These are phyloP conservation scores for Festucalex cinctus DNA, from an alignment of 2,113 vertebrate genomes.

Conservation along the genomic window DNA sequence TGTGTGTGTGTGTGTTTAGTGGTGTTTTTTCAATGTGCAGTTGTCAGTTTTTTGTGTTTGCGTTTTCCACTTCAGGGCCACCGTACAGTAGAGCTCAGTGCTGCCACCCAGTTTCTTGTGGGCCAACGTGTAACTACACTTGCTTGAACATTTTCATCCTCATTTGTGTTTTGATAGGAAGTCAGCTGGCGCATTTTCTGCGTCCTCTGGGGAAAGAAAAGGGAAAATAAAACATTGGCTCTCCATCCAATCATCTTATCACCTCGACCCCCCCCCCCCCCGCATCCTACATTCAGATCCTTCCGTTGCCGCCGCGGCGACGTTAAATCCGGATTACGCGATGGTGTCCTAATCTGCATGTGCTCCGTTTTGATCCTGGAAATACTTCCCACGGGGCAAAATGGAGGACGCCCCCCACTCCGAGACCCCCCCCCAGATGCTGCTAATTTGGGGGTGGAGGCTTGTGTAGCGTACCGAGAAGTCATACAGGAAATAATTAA, in stretches of 20 bases:
- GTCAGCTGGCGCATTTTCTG: slow-evolving; percentile 27
- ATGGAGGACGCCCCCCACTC: not conserved
- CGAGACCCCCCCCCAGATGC: not conserved
- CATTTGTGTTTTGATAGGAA: slow-evolving; percentile 21
- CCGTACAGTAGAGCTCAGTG: too few relatives aligned
- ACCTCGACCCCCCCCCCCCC: slow-evolving; percentile 31
- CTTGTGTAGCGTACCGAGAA: too few relatives aligned
- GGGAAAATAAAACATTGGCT: not conserved
- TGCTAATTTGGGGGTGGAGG: too few relatives aligned
- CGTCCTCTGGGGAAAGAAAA: slow-evolving; percentile 12
- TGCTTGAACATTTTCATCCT: too few relatives aligned
- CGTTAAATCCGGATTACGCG: slow-evolving; percentile 57
- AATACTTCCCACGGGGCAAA: not conserved
- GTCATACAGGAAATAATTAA: too few relatives aligned
- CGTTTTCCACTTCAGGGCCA: too few relatives aligned
- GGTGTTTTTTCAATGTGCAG: too few relatives aligned
- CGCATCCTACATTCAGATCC: slow-evolving; percentile 24
- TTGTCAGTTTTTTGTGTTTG: too few relatives aligned
- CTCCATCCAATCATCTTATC: not conserved
- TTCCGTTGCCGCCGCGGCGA: slow-evolving; percentile 16
- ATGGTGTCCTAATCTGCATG: slow-evolving; percentile 57
- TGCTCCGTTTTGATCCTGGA: slow-evolving; percentile 39
- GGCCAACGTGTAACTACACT: too few relatives aligned
- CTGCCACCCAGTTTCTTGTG: too few relatives aligned
- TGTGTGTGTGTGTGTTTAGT: too few relatives aligned